Base-by-base conservation (phyloP, 1,140 invertebrate species). In the Vanessa tameamea region DNA sequence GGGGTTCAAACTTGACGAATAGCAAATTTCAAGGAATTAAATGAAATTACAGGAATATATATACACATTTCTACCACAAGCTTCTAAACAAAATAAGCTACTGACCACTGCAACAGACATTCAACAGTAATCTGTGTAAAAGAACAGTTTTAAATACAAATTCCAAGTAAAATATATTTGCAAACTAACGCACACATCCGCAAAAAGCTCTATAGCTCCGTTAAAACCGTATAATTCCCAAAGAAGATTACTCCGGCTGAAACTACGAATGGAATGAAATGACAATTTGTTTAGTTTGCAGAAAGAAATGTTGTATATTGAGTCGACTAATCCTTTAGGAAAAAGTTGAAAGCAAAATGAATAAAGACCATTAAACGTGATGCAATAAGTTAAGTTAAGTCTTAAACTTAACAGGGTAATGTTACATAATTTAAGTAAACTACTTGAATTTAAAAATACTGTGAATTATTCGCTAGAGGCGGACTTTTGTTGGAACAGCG, bases 221-320 rank as follows among this genome's bases (percentile, higher is more conserved):
- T 61, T 73, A 59, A 73, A 73, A 73, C 55, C 72, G 47, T 61
- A 67, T 67, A 73, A 73, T 59, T 64, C 64, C 72, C 9, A 67
- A 73, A 73, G 72, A 59, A 67, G 72, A 67, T 73, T 73, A 73
- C 20, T 16, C 31, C 51, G 16, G 15, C 43, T 63, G 53, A 48
- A 55, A 67, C 64, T 53, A 31, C 64, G 47, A 59, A 61, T 51
- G 31, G 63, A 63, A 63, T 48, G 57, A 43, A 70, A 64, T 7
- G 47, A 63, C 59, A 70, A 70, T 51, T 70, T 63, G n/a, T 63
- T 70, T 70, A 59, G 43, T 70, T 65, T 59, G 4, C 50, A 51
- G 53, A 47, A 61, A 69, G 57, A 69, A 63, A 47, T 50, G 47
- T 59, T 59, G 57, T 26, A 37, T 37, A 51, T 23, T n/a, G 15